These are phyloP conservation scores for Anoncus sp. DNA, from an alignment of 2,888 invertebrate species.

Conservation along the genomic window DNA sequence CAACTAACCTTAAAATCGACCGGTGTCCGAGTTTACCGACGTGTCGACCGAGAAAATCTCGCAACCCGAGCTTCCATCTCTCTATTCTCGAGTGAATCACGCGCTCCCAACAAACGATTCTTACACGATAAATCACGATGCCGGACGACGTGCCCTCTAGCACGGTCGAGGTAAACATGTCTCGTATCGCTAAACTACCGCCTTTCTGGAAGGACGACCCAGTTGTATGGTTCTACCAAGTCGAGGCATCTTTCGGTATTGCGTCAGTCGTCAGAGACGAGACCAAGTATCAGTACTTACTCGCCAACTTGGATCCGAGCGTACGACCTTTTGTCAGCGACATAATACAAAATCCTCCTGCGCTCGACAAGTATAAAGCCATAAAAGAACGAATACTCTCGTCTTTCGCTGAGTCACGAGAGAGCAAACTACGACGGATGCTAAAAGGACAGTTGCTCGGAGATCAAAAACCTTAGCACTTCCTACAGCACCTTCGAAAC, in stretches of 20 bases:
- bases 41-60: too few species aligned
- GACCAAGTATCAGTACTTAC: conserved; percentile 18
- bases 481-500: conserved; percentile 42
- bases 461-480: conserved; percentile 48
- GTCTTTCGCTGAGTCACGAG: conserved; percentile 33
- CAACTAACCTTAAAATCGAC: too few species aligned
- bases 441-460: conserved; percentile 45
- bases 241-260: conserved; percentile 30
- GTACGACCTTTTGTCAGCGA: conserved; percentile 24
- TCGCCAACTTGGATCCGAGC: conserved; percentile 23
- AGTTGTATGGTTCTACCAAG: not conserved
- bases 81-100: not conserved
- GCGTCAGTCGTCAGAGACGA: conserved; percentile 14
- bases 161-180: not conserved
- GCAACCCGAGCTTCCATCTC: too few species aligned
- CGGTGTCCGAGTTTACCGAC: too few species aligned
- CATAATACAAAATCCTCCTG: conserved; percentile 32
- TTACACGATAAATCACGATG: too few species aligned
- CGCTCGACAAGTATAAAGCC: conserved; percentile 30
- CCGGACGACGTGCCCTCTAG: too few species aligned
- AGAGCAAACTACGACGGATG: conserved; percentile 40
- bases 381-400: conserved; percentile 34
- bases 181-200: conserved; percentile 22
- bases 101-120: too few species aligned
- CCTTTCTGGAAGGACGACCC: conserved; percentile 34